Conservation (phyloP, 53 echinoderm and acorn worm genomes). For the Echinometra lucunter region DNA sequence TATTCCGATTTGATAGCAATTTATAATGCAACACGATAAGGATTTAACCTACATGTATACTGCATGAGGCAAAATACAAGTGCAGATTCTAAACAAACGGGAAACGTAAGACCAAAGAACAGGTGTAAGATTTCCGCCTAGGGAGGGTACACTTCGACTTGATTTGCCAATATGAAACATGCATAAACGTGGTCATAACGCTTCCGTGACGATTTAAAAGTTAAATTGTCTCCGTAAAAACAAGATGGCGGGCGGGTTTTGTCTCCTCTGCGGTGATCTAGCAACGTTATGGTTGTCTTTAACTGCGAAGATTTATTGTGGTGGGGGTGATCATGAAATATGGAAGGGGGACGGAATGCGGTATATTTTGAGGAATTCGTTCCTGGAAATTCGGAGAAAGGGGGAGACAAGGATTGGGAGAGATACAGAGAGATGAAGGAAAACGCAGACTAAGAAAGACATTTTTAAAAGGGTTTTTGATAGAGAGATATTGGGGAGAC, state of each 20-base stretch:
- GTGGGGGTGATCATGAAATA: not conserved
- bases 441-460: too few relatives aligned
- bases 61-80: conserved; percentile 14
- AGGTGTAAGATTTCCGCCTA: conserved; percentile 43
- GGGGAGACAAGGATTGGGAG: not conserved
- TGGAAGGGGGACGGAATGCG: not conserved
- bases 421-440: too few relatives aligned
- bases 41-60: conserved; percentile 25
- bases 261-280: not conserved
- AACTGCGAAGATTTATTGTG: not conserved
- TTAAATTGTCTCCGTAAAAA: conserved; percentile 28
- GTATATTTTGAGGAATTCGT: not conserved
- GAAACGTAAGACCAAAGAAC: not conserved
- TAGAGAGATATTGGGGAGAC: not conserved
- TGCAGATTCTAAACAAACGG: not conserved
- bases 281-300: not conserved
- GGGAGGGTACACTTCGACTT: conserved; percentile 1
- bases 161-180: conserved; percentile 43
- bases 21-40: conserved; percentile 2
- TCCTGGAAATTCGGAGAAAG: not conserved
- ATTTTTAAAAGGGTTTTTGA: not conserved
- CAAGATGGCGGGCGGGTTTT: not conserved
- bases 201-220: conserved; percentile 45
- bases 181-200: conserved; percentile 46
- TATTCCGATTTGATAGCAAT: not conserved